Evolutionary conservation across 2,113 vertebrate species (phyloP).

Genomic region (Sander vitreus): DNA sequence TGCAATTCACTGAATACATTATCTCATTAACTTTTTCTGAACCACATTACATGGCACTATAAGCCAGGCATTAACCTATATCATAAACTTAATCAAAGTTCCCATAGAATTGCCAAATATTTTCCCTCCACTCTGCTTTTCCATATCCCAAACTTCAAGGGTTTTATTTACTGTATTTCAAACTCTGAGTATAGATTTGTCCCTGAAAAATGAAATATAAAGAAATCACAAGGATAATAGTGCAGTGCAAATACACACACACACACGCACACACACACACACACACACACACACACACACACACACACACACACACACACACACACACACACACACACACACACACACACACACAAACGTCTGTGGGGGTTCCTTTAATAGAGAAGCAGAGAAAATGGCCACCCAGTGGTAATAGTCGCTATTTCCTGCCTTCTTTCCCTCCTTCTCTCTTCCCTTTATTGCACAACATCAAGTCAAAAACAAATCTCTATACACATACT

Average conservation of each 20-base stretch:
- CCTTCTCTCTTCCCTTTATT: conserved; percentile 30
- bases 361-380: conserved; percentile 30
- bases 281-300: not conserved
- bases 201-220: conserved; percentile 13
- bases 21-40: conserved; percentile 4
- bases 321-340: conserved; percentile 9
- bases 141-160: not conserved
- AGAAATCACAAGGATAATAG: not conserved
- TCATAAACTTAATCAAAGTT: not conserved
- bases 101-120: not conserved
- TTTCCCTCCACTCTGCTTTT: not conserved
- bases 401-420: conserved; percentile 33
- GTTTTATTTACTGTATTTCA: conserved; percentile 1
- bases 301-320: too few relatives aligned
- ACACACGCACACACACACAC: too few relatives aligned
- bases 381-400: conserved; percentile 48
- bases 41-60: not conserved
- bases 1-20: not conserved
- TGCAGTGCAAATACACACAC: not conserved
- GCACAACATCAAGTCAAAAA: not conserved
- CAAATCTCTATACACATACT: not conserved
- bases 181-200: conserved; percentile 6
- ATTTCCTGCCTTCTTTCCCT: not conserved
- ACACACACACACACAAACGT: not conserved
- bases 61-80: not conserved